Percentiles rank a stretch among this genome's conserved stretches.
These are phyloP conservation scores for Parapristionchus giblindavisi DNA, from an alignment of 2,888 invertebrate species.

Conservation along the genomic window DNA sequence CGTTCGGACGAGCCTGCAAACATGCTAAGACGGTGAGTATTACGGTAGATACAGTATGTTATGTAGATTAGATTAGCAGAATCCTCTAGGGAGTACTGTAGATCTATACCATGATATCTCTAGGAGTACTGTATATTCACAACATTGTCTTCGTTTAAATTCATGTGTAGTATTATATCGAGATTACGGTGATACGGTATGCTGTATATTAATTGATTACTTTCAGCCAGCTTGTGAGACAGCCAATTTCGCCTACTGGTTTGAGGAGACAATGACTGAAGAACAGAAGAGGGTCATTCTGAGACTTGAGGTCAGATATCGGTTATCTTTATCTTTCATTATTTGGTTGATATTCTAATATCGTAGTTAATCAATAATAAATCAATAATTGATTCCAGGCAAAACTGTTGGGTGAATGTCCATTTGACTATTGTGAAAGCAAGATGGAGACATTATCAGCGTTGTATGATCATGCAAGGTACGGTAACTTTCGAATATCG, in stretches of 20 bases:
- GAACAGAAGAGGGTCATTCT: constrained; percentile 12
- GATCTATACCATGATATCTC: background rate
- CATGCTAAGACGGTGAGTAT: constrained; percentile 27
- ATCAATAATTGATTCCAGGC: background rate
- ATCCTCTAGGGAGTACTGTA: background rate
- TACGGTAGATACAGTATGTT: background rate
- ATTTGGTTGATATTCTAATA: background rate
- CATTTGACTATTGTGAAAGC: constrained; percentile 17
- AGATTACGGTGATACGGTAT: background rate
- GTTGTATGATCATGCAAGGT: constrained; percentile 29
- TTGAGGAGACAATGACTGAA: constrained; percentile 9
- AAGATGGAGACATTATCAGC: constrained; percentile 15
- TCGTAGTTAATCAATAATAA: background rate
- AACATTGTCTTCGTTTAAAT: background rate
- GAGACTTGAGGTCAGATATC: background rate
- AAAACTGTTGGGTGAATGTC: constrained; percentile 19
- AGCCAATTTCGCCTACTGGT: constrained; percentile 34
- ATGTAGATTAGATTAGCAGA: background rate
- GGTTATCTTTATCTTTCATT: background rate
- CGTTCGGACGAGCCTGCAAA: constrained; percentile 23
- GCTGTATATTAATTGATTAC: background rate
- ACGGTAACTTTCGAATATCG: no score
- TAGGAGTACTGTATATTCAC: background rate
- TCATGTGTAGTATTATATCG: background rate
- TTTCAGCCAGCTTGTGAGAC: constrained; percentile 23